Percentiles rank a stretch among this genome's conserved stretches.
Conservation (phyloP, 2,888 invertebrate species). For the Erebia ligea region DNA sequence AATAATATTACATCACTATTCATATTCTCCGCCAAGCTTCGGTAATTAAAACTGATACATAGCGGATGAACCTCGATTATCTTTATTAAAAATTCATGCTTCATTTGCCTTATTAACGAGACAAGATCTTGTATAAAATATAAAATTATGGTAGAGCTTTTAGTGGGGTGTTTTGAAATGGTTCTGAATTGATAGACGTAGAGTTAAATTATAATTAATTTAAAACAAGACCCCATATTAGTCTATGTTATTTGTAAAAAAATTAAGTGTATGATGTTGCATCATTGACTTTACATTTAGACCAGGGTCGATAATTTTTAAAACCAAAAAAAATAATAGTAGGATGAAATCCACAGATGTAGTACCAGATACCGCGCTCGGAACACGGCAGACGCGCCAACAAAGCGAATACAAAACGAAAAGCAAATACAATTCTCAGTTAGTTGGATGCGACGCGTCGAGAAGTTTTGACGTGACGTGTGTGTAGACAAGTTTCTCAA, state of each 20-base stretch:
- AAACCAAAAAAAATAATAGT: too few relatives aligned
- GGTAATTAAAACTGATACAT: slow-evolving; percentile 45
- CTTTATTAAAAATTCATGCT: slow-evolving; percentile 51
- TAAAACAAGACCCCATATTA: not conserved
- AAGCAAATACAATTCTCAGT: too few relatives aligned
- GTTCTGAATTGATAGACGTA: not conserved
- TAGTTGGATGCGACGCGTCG: too few relatives aligned
- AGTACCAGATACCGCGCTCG: too few relatives aligned
- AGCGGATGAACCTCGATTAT: slow-evolving; percentile 42
- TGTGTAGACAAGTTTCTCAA: too few relatives aligned
- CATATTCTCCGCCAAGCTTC: slow-evolving; percentile 20
- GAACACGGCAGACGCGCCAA: too few relatives aligned
- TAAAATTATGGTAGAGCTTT: slow-evolving; percentile 54
- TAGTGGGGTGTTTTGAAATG: slow-evolving; percentile 13
- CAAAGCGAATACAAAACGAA: too few relatives aligned
- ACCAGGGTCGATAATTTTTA: too few relatives aligned
- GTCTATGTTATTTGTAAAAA: not conserved
- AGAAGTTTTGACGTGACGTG: too few relatives aligned
- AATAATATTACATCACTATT: slow-evolving; percentile 23
- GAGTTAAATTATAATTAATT: not conserved
- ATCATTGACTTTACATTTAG: not conserved
- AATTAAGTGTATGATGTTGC: not conserved
- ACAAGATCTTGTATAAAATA: slow-evolving; percentile 39
- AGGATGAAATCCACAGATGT: too few relatives aligned
- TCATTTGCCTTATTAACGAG: slow-evolving; percentile 47